Evolutionary conservation across 2,888 invertebrate species (phyloP), one percentile per base, ranked within the genome.

Genomic region (Dasysyrphus albostriatus): DNA sequence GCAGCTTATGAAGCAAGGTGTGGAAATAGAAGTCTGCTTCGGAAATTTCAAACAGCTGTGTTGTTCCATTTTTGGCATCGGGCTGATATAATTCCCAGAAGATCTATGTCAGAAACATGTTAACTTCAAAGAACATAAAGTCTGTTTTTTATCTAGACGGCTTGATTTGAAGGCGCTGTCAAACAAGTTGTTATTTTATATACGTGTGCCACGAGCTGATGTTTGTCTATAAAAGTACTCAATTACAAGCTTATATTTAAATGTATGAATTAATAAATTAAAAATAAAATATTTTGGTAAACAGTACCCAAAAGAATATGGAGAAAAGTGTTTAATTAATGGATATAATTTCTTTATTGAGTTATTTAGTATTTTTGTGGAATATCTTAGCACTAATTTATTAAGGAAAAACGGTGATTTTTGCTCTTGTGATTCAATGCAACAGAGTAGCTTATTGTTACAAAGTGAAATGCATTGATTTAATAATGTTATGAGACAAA

Each of bases 181-280:
- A 42, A 54, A 39, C 39, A 54, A 34, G 56, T n/a, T 56, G 58
- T 58, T 63, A 59, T 51, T 72, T 44, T 37, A 54, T 29, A 29
- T 49, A 70, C 74, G 63, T 75, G 80, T 75, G 79, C 56, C 77
- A 10, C 10, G 19, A 24, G 14, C n/a, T 83, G 79, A 79, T 61
- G 61, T 83, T 51, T 74, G 12, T 67, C 67, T 73, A 75, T 59
- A 39, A 34, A 70, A 63, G 69, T 34, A 74, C 47, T 79, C 79
- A 83, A 83, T 83, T 83, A 83, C 56, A 74, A 74, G 79, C 83
- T 79, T 83, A 70, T 79, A 78, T 83, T 83, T 69, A 79, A 59
- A 83, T 77, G 47, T 49, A 61, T 42, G 0, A 61, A 39, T 61
- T 24, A 59, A 39, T 19, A 12, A 34, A 10, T 5, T 8, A 49